Base-by-base conservation (phyloP, 1,140 invertebrate genomes). In the Bombus superbus region DNA sequence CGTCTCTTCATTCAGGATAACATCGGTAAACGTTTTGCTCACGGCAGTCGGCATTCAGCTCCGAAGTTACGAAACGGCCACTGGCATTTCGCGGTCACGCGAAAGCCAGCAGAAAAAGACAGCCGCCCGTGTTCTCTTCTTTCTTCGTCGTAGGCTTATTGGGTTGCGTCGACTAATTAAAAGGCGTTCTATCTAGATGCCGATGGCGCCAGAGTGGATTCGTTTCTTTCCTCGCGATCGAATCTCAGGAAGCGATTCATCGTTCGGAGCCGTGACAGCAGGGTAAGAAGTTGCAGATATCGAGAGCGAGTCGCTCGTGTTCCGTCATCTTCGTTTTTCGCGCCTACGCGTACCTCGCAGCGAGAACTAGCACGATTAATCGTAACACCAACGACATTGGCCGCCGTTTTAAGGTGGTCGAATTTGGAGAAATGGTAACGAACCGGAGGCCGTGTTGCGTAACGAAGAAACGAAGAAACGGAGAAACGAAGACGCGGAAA, bases 1-100 rank as follows among this genome's bases (percentile, higher is more conserved):
- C 76, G 81, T 40, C 81, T 88, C 64, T 74, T 11, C 78, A 85
- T 88, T 86, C 79, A 40, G 89, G 92, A 92, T 92, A 92, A 90
- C 87, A 92, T 92, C 92, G 86, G 84, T 88, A 92, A 92, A 91
- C 88, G 42, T 28, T 35, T 22, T 73, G 75, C 69, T 75, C 32
- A 38, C 28, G 68, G 22, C 57, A 81, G 79, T 35, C 74, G 72
- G 85, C 73, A 76, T 76, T 87, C 88, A 85, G 62, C 64, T 47
- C 64, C 68, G 53, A 86, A 85, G 84, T 69, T 80, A n/a, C 74
- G 77, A 83, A 75, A 88, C 81, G 82, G 85, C 69, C 76, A n/a
- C 25, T 22, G 47, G 10, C 69, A 74, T 85, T 81, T 73, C 78
- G 71, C 38, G 79, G 35, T 13, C 25, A 11, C 44, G 28, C 53